These are phyloP conservation scores for Platycercus adscitus DNA, from an alignment of 2,113 vertebrate genomes.

Conservation along the genomic window DNA sequence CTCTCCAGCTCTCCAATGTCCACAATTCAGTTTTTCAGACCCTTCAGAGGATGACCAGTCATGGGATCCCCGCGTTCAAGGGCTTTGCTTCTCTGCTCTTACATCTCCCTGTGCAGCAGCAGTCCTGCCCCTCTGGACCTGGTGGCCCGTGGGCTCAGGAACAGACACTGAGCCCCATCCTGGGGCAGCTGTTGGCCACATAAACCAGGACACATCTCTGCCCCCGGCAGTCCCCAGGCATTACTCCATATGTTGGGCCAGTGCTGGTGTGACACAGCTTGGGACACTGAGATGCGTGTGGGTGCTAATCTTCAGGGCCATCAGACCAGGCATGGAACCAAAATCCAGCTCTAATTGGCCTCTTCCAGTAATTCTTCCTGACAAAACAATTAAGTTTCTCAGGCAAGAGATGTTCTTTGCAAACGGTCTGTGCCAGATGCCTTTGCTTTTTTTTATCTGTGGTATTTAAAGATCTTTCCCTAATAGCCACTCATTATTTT, in stretches of 20 bases:
- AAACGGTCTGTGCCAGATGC: not conserved
- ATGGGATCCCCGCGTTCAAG: not conserved
- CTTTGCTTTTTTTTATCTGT: constrained; percentile 53
- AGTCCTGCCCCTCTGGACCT: not conserved
- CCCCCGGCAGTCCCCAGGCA: not conserved
- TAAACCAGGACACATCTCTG: not conserved
- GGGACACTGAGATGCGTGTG: not conserved
- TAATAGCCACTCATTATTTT: constrained; percentile 47
- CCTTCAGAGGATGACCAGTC: not conserved
- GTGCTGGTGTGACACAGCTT: not conserved
- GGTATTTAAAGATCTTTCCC: constrained; percentile 51
- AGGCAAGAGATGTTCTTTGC: constrained; percentile 55
- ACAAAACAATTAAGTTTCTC: constrained; percentile 61
- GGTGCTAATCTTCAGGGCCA: constrained; percentile 34
- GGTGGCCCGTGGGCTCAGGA: not conserved
- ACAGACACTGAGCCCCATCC: not conserved
- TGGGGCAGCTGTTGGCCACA: not conserved
- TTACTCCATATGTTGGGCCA: rapidly evolving
- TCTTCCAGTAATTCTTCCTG: constrained; percentile 45
- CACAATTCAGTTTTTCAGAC: not conserved
- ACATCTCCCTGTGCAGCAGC: not conserved
- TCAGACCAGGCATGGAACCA: not conserved
- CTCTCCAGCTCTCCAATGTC: not conserved
- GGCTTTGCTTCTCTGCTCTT: not conserved
- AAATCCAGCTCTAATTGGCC: constrained; percentile 52